Evolutionary conservation across 2,113 vertebrate genomes (phyloP), one percentile per base, ranked within the genome.

Genomic region (Neolamprologus fasciatus): DNA sequence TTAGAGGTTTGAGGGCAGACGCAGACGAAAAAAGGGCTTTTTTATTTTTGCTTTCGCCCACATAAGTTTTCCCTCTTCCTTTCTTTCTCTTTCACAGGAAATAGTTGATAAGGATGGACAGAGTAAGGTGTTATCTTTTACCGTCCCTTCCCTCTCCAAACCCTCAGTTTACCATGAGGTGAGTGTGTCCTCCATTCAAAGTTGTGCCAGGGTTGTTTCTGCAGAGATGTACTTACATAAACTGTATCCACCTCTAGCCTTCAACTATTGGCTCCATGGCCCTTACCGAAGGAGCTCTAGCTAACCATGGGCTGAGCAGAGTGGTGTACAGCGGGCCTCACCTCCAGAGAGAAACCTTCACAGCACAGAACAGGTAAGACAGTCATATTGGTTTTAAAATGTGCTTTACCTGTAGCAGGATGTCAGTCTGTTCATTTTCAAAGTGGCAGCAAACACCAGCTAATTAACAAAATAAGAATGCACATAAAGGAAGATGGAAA

Each of bases 131-230:
- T 91, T 99, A 90, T 97, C 98, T 91, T 99, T 99, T 93, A 99
- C 98, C 1, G 97, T 99, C 95, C 99, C 99, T 1, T 99, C 99
- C 87, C 96, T 99, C 91, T 99, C 98, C 80, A 99, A 99, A 90
- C 98, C 98, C 9, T 99, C 99, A 3, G 95, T 99, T 40, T 99
- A 99, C 91, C 98, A 99, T 90, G 99, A 99, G 97, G 99, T 99
- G 96, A 96, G 97, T 47, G 42, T 13, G 23, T 55, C 33, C 8
- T 3, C 51, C 45, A 80, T 47, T 31, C 17, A 37, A 9, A 31
- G 6, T 33, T 40, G 55, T 42, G 63, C 45, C 11, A 3, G 9
- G 6, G 54, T 50, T 54, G 11, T 28, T 26, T 88, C 61, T 51
- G 19, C 11, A 31, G 33, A 71, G 50, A 78, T 54, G 11, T n/a